Evolutionary conservation across 2,888 invertebrate species (phyloP).

Genomic region (Bimastos eiseni): DNA sequence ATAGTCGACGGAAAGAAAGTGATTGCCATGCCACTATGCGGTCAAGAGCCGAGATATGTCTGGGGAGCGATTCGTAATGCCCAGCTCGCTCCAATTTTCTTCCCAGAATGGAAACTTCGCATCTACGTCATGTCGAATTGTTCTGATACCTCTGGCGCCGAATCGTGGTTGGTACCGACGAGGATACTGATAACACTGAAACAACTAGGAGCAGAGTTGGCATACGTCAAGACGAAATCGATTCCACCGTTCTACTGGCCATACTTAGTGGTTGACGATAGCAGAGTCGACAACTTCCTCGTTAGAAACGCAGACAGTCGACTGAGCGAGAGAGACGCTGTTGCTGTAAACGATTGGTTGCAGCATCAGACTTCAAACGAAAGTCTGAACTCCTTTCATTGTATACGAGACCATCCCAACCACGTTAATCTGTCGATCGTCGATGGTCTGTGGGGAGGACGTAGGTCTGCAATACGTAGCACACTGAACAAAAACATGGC

Average conservation of each 20-base stretch:
- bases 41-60: constrained; percentile 26
- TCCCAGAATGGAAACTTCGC: constrained; percentile 40
- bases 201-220: constrained; percentile 15
- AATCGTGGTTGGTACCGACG: neutral
- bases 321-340: constrained; percentile 30
- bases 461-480: neutral
- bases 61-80: constrained; percentile 41
- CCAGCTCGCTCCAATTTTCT: constrained; percentile 37
- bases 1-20: constrained; percentile 32
- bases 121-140: constrained; percentile 33
- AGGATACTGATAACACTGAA: constrained; percentile 15
- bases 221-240: neutral
- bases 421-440: constrained; percentile 32
- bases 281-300: constrained; percentile 32
- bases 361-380: neutral
- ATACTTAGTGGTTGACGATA: constrained; percentile 35
- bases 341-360: constrained; percentile 30
- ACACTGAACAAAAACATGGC: neutral
- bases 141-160: neutral
- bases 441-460: constrained; percentile 41
- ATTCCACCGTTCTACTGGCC: constrained; percentile 33
- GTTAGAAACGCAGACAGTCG: constrained; percentile 29
- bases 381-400: constrained; percentile 33
- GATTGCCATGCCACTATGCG: constrained; percentile 40
- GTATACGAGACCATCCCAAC: constrained; percentile 41